These are phyloP conservation scores for Pogoniulus pusillus DNA, from an alignment of 2,797 vertebrate species.

Conservation along the genomic window DNA sequence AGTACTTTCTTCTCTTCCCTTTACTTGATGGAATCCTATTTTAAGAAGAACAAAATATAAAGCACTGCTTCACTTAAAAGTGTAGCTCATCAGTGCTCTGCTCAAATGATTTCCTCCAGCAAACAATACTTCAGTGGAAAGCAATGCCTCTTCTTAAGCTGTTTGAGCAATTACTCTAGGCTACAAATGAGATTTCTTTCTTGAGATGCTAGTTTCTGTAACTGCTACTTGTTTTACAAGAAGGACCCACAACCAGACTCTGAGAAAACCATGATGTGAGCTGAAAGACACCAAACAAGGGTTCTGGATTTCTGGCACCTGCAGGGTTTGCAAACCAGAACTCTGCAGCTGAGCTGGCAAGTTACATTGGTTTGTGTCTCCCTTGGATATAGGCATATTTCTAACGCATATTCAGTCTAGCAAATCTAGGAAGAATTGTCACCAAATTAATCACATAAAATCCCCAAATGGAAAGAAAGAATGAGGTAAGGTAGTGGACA, in stretches of 20 bases:
- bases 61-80: constrained; percentile 33
- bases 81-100: constrained; percentile 29
- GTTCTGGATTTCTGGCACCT: not conserved
- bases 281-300: not conserved
- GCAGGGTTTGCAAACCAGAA: not conserved
- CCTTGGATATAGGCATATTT: not conserved
- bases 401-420: not conserved
- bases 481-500: not conserved
- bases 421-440: not conserved
- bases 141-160: not conserved
- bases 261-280: not conserved
- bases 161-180: not conserved
- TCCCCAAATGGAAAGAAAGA: not conserved
- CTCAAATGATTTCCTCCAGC: constrained; percentile 29
- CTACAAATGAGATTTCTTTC: constrained; percentile 31
- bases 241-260: not conserved
- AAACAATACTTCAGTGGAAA: constrained; percentile 30
- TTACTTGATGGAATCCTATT: constrained; percentile 22
- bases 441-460: not conserved
- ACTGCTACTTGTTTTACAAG: not conserved
- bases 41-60: constrained; percentile 51
- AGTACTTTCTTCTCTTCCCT: constrained; percentile 42
- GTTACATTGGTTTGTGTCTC: not conserved
- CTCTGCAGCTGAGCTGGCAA: not conserved
- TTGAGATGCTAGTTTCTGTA: not conserved